Conservation (phyloP, 2,888 invertebrate species). For the Zhuqinia jingwanae region DNA sequence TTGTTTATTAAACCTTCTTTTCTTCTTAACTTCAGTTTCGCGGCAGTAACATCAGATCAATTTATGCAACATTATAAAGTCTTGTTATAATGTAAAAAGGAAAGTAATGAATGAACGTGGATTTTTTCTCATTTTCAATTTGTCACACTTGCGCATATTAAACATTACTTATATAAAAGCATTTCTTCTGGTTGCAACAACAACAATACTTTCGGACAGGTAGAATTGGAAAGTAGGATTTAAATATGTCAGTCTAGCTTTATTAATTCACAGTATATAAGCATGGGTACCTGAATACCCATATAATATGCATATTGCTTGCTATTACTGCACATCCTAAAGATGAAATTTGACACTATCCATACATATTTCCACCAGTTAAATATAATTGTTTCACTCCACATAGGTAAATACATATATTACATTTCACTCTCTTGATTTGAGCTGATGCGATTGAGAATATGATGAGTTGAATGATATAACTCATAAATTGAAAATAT, state of each 20-base stretch:
- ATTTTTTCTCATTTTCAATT: neutral
- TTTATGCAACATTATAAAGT: neutral
- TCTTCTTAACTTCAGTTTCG: neutral
- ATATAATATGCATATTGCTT: no score
- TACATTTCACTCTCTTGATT: neutral
- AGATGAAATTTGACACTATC: no score
- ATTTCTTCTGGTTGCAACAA: neutral
- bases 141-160: neutral
- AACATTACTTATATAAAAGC: neutral
- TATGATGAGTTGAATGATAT: neutral
- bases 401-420: neutral
- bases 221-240: conserved; percentile 13
- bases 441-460: no score
- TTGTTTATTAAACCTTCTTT: no score
- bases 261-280: neutral
- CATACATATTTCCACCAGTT: no score
- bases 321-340: no score
- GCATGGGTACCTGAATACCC: neutral
- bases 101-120: conserved; percentile 15
- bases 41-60: neutral
- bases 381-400: no score
- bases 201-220: conserved; percentile 12
- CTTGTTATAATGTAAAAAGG: neutral
- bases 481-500: neutral
- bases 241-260: neutral